These are phyloP conservation scores for Pachypeltis micranthus DNA, from an alignment of 1,140 invertebrate species.

Conservation along the genomic window DNA sequence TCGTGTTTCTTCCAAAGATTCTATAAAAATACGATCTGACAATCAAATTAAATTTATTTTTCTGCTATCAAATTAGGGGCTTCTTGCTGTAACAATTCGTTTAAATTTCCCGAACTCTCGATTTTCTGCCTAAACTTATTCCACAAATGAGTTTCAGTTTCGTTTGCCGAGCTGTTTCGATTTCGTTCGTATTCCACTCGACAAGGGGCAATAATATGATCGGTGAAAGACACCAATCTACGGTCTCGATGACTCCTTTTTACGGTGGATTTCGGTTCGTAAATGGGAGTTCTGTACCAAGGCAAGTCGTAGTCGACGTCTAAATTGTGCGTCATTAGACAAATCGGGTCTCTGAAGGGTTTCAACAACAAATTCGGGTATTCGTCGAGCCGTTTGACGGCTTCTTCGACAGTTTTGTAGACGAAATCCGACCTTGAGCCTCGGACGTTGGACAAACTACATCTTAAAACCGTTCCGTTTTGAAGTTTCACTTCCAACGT, in stretches of 20 bases:
- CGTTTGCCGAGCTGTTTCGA: too few species aligned
- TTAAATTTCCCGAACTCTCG: not conserved
- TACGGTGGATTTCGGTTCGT: too few species aligned
- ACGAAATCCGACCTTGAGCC: not conserved
- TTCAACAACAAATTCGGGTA: not conserved
- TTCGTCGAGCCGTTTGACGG: not conserved
- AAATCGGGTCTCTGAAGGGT: slow-evolving; percentile 1
- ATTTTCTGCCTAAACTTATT: not conserved
- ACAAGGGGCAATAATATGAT: too few species aligned
- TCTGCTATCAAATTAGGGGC: not conserved
- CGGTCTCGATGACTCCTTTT: too few species aligned
- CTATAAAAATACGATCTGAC: too few species aligned
- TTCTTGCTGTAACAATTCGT: not conserved
- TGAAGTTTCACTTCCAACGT: not conserved
- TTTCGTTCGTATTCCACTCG: too few species aligned
- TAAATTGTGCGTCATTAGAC: not conserved
- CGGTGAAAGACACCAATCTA: too few species aligned
- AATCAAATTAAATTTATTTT: too few species aligned
- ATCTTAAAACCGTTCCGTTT: not conserved
- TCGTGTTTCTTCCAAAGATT: too few species aligned
- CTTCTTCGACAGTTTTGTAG: not conserved
- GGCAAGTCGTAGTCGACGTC: not conserved
- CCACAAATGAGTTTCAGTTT: too few species aligned
- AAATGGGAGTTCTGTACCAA: not conserved
- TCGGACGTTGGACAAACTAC: not conserved